Conservation (phyloP, 2,888 invertebrate species). For the Lithophane socia region DNA sequence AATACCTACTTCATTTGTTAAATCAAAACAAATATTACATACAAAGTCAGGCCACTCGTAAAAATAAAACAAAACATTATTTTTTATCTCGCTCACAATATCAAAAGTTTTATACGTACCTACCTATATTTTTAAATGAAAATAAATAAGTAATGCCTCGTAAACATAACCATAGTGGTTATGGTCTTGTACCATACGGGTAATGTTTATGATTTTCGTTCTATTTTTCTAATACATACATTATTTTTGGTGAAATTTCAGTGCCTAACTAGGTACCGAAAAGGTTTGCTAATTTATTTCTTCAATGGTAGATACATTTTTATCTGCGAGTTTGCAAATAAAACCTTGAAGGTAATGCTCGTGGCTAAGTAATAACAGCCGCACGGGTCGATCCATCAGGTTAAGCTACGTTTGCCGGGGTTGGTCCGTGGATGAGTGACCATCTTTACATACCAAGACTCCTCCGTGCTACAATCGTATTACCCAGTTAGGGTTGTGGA, state of each 20-base stretch:
- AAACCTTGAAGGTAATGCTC: not conserved
- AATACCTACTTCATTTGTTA: constrained; percentile 18
- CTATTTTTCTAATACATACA: not conserved
- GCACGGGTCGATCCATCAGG: no score
- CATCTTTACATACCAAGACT: no score
- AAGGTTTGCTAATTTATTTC: not conserved
- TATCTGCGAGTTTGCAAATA: not conserved
- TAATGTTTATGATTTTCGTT: no score
- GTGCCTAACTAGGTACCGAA: not conserved
- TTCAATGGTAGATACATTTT: not conserved
- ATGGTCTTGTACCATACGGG: no score
- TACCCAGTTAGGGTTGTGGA: no score
- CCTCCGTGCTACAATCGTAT: no score
- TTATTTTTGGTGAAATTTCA: not conserved
- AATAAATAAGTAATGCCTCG: not conserved
- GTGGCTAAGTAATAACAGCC: no score
- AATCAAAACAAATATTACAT: constrained; percentile 33
- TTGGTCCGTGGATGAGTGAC: no score
- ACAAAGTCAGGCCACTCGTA: constrained; percentile 33
- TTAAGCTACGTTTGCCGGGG: no score
- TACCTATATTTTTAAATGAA: not conserved
- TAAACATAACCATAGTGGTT: no score
- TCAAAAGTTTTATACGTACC: no score
- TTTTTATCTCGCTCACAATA: constrained; percentile 25
- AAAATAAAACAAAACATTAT: constrained; percentile 17